phyloP scores from a whole-genome alignment of 2,113 vertebrate species.

The Zosterops hypoxanthus region DNA sequence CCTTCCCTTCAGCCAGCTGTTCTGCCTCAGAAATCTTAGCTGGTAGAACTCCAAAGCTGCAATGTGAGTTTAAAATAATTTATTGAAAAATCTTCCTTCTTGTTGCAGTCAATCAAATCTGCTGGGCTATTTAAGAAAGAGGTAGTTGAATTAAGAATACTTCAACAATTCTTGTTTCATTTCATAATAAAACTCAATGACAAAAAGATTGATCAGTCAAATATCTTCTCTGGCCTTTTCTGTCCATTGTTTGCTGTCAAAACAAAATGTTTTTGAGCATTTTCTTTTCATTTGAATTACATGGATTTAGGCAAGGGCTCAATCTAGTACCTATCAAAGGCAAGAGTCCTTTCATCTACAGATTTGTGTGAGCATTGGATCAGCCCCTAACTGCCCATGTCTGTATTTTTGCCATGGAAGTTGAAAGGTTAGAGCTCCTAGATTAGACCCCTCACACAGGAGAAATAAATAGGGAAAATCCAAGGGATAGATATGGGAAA shows the following conservation, averaged over 20 bases:
- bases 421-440: not conserved
- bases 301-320: not conserved
- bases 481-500: not conserved
- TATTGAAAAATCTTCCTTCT: not conserved
- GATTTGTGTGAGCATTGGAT: not conserved
- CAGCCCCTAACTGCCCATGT: not conserved
- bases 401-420: not conserved
- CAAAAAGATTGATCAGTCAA: not conserved
- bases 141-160: not conserved
- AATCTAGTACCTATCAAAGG: not conserved
- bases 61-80: not conserved
- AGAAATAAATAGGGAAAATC: not conserved
- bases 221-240: not conserved
- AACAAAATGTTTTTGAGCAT: not conserved
- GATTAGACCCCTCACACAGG: not conserved
- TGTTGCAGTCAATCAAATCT: not conserved
- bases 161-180: not conserved
- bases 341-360: not conserved
- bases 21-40: conserved; percentile 34
- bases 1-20: conserved; percentile 46
- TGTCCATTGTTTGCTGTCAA: not conserved
- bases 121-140: not conserved
- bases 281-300: not conserved
- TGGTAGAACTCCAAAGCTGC: conserved; percentile 33
- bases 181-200: not conserved